phyloP scores from a whole-genome alignment of 2,113 vertebrate species.

The Sphyrna mokarran region DNA sequence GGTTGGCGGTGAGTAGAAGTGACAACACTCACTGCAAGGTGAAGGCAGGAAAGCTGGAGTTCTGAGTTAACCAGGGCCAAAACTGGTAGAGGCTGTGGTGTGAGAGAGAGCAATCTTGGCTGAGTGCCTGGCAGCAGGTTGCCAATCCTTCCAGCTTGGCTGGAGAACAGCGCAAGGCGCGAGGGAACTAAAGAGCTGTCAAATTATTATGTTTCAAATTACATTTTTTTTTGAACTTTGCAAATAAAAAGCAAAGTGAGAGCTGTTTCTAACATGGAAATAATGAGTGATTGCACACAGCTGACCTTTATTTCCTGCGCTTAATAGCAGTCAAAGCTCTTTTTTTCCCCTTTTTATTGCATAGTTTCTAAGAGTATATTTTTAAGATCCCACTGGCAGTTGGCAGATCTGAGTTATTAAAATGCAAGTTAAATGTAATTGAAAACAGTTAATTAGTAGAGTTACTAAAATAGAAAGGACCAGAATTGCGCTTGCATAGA shows the following conservation, averaged over 20 bases:
- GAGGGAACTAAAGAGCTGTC: constrained; percentile 4
- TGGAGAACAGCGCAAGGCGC: not conserved
- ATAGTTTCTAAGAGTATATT: constrained; percentile 23
- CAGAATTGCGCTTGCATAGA: not conserved
- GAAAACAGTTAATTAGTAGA: constrained; percentile 22
- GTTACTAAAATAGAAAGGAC: not conserved
- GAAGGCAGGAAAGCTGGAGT: not conserved
- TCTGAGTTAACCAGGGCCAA: not conserved
- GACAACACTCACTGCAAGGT: not conserved
- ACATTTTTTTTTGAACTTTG: constrained; percentile 1
- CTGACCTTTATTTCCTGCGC: constrained; percentile 26
- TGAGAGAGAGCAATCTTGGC: not conserved
- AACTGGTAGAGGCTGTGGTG: not conserved
- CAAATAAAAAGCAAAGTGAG: constrained; percentile 13
- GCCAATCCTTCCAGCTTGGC: not conserved
- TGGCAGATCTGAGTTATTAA: constrained; percentile 24
- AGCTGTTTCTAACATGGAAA: constrained; percentile 26
- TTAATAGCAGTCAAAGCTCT: not conserved
- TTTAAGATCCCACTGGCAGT: not conserved
- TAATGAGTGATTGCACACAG: constrained; percentile 30
- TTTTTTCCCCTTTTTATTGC: constrained; percentile 19
- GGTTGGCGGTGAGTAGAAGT: too few species aligned
- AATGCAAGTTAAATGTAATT: not conserved
- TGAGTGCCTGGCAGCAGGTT: not conserved
- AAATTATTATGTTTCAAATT: not conserved